A percentile compares a stretch with the other conserved stretches of the same genome.
Conservation (phyloP, 2,888 invertebrate genomes). For the Seira ritae region DNA sequence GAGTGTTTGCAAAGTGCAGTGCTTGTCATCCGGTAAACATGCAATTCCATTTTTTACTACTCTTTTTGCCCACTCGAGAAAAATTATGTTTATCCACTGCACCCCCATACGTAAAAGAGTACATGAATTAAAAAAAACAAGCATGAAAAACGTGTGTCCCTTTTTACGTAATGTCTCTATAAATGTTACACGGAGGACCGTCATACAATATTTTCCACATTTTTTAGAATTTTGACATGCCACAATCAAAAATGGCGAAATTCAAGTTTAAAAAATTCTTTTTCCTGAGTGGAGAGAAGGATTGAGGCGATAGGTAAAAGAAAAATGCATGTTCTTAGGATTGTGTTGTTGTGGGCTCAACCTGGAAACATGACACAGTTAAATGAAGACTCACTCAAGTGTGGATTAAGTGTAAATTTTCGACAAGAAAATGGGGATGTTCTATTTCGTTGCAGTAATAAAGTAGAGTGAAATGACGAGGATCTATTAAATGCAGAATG, state of each 20-base stretch:
- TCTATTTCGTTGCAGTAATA: not conserved
- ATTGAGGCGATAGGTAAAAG: not conserved
- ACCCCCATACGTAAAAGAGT: not conserved
- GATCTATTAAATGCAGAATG: not conserved
- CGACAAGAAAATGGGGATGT: not conserved
- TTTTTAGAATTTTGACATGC: slow-evolving; percentile 32
- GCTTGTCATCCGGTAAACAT: not conserved
- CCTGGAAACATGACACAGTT: slow-evolving; percentile 53
- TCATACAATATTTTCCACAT: slow-evolving; percentile 19
- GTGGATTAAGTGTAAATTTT: not conserved
- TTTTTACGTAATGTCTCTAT: slow-evolving; percentile 33
- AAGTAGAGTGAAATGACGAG: not conserved
- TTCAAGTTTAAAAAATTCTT: not conserved
- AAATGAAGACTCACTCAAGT: not conserved
- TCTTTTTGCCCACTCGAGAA: too few species aligned
- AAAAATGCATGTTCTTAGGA: not conserved
- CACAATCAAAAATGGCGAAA: not conserved
- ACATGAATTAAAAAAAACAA: not conserved
- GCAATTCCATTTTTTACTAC: not conserved
- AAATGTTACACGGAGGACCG: slow-evolving; percentile 30
- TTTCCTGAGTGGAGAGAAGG: not conserved
- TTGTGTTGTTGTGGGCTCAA: slow-evolving; percentile 24
- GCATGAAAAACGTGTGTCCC: slow-evolving; percentile 10
- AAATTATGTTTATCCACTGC: too few species aligned
- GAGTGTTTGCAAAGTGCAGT: too few species aligned